Percentiles rank a stretch among this genome's conserved stretches.
Evolutionary conservation across 2,888 invertebrate species (phyloP).

Genomic region (Drosophila limbata): DNA sequence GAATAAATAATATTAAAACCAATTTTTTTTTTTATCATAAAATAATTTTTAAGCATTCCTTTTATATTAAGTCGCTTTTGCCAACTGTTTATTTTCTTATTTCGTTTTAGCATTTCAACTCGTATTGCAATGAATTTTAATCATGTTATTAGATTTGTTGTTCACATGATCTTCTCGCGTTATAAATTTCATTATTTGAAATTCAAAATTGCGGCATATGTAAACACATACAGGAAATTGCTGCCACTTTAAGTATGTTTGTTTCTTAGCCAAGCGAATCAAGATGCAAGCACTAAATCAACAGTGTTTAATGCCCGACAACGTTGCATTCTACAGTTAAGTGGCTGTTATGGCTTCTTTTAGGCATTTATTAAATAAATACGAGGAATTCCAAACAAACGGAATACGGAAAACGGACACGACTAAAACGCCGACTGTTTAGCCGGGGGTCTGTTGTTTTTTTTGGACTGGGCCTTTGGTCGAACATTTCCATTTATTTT

Average conservation of each 20-base stretch:
- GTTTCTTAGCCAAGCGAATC: constrained; percentile 35
- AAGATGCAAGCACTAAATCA: constrained; percentile 39
- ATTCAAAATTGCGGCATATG: constrained; percentile 13
- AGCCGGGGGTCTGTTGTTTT: constrained; percentile 7
- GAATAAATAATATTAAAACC: too few species aligned
- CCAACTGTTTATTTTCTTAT: background rate
- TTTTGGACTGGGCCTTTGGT: constrained; percentile 1
- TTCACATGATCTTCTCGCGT: constrained; percentile 1
- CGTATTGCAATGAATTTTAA: background rate
- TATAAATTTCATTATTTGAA: constrained; percentile 26
- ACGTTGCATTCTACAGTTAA: constrained; percentile 21
- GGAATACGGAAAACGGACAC: background rate
- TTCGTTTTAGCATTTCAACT: background rate
- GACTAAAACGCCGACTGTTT: constrained; percentile 1
- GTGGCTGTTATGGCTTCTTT: constrained; percentile 30
- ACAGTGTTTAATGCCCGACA: constrained; percentile 28
- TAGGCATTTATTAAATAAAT: constrained; percentile 54
- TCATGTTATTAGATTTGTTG: background rate
- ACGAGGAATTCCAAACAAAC: constrained; percentile 53
- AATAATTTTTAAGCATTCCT: background rate
- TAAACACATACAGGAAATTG: constrained; percentile 48
- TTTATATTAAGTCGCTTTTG: background rate
- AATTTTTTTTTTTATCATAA: too few species aligned
- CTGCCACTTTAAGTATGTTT: constrained; percentile 26
- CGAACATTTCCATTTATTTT: constrained; percentile 38